phyloP scores from a whole-genome alignment of 2,113 vertebrate species.

The Hydrochoerus hydrochaeris region DNA sequence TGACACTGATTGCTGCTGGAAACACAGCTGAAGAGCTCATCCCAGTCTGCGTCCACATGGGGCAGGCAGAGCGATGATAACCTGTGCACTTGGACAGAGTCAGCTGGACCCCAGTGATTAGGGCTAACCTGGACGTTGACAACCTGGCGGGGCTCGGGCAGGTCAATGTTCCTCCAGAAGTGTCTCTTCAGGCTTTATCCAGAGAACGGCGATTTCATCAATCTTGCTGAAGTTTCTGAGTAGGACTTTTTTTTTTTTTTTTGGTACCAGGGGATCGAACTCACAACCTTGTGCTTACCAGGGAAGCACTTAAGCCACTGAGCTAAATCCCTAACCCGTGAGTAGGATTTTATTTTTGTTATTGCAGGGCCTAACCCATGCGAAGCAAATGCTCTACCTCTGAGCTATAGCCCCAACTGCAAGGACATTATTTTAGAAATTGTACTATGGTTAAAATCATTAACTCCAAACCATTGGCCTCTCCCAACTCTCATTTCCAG shows the following conservation, averaged over 20 bases:
- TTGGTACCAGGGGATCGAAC: no score
- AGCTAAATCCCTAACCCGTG: no score
- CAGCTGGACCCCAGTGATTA: not conserved
- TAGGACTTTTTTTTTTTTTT: no score
- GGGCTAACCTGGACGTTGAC: not conserved
- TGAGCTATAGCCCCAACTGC: not conserved
- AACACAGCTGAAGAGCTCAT: not conserved
- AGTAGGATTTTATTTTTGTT: not conserved
- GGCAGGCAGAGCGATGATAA: not conserved
- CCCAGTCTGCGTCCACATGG: not conserved
- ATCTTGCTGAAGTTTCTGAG: constrained; percentile 15
- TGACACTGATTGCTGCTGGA: not conserved
- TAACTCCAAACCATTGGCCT: not conserved
- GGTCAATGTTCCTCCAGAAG: not conserved
- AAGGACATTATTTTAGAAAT: not conserved
- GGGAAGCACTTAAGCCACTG: no score
- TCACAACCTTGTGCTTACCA: no score
- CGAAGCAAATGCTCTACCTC: not conserved
- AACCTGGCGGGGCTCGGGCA: not conserved
- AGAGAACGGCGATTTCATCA: not conserved
- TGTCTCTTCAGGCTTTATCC: not conserved
- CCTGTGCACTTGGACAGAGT: not conserved
- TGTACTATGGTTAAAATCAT: not conserved
- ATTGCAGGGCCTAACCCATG: not conserved
- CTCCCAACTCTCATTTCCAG: not conserved